A percentile compares a stretch with the other conserved stretches of the same genome.
phyloP scores from a whole-genome alignment of 2,888 invertebrate genomes.

The Coleophora flavipennella region DNA sequence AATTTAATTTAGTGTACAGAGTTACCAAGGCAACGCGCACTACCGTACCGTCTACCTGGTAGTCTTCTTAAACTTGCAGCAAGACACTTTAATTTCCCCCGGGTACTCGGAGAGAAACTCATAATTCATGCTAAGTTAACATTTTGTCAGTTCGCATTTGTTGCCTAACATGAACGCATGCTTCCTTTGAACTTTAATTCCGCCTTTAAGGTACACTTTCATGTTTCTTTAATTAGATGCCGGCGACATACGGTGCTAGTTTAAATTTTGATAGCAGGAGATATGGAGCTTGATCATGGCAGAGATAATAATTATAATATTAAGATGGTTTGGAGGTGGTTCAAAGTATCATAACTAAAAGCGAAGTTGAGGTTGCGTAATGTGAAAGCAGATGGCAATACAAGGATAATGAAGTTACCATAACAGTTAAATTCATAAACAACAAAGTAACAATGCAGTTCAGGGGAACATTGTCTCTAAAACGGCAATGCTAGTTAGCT shows the following conservation, averaged over 20 bases:
- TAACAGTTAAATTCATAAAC: too few relatives aligned
- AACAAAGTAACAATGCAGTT: too few relatives aligned
- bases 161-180: conserved; percentile 44
- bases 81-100: conserved; percentile 70
- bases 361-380: too few relatives aligned
- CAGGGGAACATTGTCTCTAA: not conserved
- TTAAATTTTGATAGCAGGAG: conserved; percentile 30
- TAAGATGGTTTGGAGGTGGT: not conserved
- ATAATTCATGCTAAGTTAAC: conserved; percentile 69
- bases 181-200: conserved; percentile 49
- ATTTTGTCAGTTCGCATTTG: conserved; percentile 68
- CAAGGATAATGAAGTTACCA: too few relatives aligned
- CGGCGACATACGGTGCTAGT: conserved; percentile 21
- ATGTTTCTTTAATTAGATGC: conserved; percentile 37
- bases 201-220: conserved; percentile 25
- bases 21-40: conserved; percentile 34
- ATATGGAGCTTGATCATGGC: not conserved
- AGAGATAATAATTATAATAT: not conserved
- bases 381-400: too few relatives aligned
- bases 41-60: conserved; percentile 62
- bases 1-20: conserved; percentile 52
- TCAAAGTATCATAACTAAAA: not conserved
- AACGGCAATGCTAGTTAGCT: not conserved
- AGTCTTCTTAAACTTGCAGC: conserved; percentile 61
- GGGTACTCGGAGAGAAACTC: conserved; percentile 47